Conservation (phyloP, 2,797 vertebrate genomes). For the Myotis myotis region DNA sequence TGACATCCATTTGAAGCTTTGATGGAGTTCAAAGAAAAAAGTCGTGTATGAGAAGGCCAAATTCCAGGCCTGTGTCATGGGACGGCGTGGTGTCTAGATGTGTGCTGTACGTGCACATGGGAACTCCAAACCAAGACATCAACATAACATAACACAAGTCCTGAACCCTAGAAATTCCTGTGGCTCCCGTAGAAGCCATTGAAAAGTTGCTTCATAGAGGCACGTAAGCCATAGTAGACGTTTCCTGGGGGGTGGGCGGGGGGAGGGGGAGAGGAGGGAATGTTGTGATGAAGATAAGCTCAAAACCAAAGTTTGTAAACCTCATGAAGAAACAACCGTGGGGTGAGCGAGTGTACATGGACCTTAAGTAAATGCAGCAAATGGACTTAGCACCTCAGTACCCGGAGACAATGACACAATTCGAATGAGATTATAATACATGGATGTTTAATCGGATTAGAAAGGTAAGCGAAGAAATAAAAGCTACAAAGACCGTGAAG, state of each 20-base stretch:
- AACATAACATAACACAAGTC: background rate
- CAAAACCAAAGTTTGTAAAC: background rate
- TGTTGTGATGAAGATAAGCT: background rate
- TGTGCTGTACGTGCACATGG: background rate
- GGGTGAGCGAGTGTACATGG: background rate
- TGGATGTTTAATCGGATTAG: background rate
- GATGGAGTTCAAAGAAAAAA: background rate
- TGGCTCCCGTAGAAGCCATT: background rate
- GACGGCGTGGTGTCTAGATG: too few relatives aligned
- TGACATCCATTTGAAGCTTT: background rate
- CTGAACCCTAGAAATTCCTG: background rate
- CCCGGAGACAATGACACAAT: background rate
- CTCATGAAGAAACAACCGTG: background rate
- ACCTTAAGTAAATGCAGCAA: background rate
- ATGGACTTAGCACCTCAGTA: background rate
- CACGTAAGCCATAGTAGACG: background rate
- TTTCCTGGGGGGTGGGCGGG: fast-evolving
- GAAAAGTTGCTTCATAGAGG: background rate
- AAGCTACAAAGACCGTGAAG: background rate
- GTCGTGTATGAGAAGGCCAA: background rate
- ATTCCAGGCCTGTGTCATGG: background rate
- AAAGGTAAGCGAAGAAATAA: background rate
- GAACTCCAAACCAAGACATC: background rate
- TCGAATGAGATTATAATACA: background rate
- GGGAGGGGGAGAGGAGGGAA: fast-evolving